phyloP scores from a whole-genome alignment of 1,140 invertebrate genomes.

The Hyles euphorbiae region DNA sequence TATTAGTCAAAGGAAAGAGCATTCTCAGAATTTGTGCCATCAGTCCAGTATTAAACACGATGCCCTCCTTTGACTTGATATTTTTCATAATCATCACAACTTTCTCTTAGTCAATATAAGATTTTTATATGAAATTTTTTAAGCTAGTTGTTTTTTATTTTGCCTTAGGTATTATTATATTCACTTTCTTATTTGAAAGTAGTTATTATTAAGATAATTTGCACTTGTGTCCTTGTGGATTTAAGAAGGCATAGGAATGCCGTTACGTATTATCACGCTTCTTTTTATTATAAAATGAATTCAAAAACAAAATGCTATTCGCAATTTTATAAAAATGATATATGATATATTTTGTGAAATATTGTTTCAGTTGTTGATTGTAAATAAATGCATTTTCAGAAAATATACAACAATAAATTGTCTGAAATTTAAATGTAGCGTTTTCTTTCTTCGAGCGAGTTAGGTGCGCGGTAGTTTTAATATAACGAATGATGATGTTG shows the following conservation, averaged over 20 bases:
- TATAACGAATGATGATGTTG: conserved; percentile 9
- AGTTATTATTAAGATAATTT: conserved; percentile 58
- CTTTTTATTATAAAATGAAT: conserved; percentile 46
- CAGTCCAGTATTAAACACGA: conserved; percentile 70
- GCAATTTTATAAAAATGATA: conserved; percentile 52
- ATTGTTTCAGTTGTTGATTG: conserved; percentile 70
- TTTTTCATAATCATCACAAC: conserved; percentile 72
- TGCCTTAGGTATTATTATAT: conserved; percentile 70
- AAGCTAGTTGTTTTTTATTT: conserved; percentile 72
- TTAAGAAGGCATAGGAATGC: conserved; percentile 52
- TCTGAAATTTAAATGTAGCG: conserved; percentile 65
- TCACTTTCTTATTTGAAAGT: conserved; percentile 71
- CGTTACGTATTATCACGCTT: conserved; percentile 69
- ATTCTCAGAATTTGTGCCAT: conserved; percentile 71
- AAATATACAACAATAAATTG: conserved; percentile 72
- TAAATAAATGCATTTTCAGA: conserved; percentile 72
- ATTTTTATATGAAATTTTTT: conserved; percentile 65
- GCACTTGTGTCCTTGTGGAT: conserved; percentile 76
- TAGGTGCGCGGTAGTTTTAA: conserved; percentile 34
- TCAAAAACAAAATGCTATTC: conserved; percentile 54
- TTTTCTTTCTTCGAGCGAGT: conserved; percentile 64
- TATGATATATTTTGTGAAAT: conserved; percentile 60
- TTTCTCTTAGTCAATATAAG: conserved; percentile 73
- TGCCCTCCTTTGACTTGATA: conserved; percentile 65
- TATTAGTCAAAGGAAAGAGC: conserved; percentile 70